Evolutionary conservation across 2,888 invertebrate species (phyloP), one percentile per base, ranked within the genome.

Genomic region (Spatulosminthurus flaviceps): DNA sequence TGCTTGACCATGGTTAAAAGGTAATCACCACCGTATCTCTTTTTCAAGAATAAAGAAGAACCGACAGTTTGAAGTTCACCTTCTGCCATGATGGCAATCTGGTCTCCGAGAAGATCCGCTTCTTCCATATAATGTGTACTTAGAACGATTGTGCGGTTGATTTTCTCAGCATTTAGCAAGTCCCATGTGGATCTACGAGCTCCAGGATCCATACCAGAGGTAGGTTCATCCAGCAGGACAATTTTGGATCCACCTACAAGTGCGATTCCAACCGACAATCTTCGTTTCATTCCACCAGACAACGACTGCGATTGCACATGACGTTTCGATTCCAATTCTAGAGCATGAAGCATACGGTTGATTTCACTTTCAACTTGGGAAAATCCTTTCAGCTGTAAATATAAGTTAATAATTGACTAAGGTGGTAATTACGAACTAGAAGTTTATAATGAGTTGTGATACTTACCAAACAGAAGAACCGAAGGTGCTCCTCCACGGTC

Each of bases 81-180:
- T 76, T 90, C 89, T 84, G 93, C 92, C 88, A 97, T 91, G 82
- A 97, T 95, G 0, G 94, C 95, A 84, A 97, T 94, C 86, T 94
- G 91, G 88, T 97, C 96, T 0, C 95, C 96, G 2, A 97, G 90
- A 64, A 94, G 92, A 88, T 97, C 96, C 2, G 96, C 96, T 88
- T 97, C 97, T 88, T 97, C 97, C 95, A 97, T 96, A 88, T 94
- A 94, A 88, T 97, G 97, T 0, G 97, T 97, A 19, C 95, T 94
- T 74, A 97, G 91, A 19, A 97, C 88, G 84, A 97, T 93, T 0
- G 96, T 95, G 84, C 93, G 92, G 1, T 91, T 89, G 80, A 92
- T 92, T 79, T 92, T 90, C 81, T 92, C 84, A 87, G 29, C 87
- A 86, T 67, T 88, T 87, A 84, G 87, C 87, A 83, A 81, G 77